These are phyloP conservation scores for Siphamia tubifer DNA, from an alignment of 2,113 vertebrate species.

Conservation along the genomic window DNA sequence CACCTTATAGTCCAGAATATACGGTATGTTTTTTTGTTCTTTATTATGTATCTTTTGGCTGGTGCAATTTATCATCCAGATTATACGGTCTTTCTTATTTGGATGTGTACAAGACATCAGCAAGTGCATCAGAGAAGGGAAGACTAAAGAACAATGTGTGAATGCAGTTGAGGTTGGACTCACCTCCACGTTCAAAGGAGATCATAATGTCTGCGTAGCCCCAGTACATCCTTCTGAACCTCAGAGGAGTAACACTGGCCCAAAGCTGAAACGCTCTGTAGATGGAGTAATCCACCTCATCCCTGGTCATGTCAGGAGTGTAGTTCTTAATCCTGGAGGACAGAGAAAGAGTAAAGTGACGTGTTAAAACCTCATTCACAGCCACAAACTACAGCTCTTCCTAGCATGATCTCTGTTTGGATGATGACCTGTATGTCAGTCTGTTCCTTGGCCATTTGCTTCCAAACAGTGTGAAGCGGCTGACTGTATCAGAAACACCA, in stretches of 20 bases:
- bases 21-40: too few relatives aligned
- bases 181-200: conserved; percentile 82
- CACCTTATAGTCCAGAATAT: too few relatives aligned
- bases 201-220: conserved; percentile 88
- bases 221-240: conserved; percentile 74
- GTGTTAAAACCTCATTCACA: not conserved
- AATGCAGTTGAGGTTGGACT: conserved; percentile 10
- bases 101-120: too few relatives aligned
- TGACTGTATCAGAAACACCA: conserved; percentile 83
- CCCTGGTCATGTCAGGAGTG: conserved; percentile 77
- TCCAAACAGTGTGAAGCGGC: conserved; percentile 67
- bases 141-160: too few relatives aligned
- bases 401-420: too few relatives aligned
- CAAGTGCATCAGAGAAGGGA: too few relatives aligned
- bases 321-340: conserved; percentile 85
- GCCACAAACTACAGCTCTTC: too few relatives aligned
- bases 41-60: too few relatives aligned
- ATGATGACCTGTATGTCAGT: conserved; percentile 86
- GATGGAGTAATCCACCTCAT: conserved; percentile 80
- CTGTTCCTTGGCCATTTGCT: conserved; percentile 78
- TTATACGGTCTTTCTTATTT: too few relatives aligned
- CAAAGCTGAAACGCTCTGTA: conserved; percentile 83
- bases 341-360: not conserved
- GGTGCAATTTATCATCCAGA: too few relatives aligned
- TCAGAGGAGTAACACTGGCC: conserved; percentile 83